Evolutionary conservation across 2,797 vertebrate species (phyloP).

Genomic region (Momotus momota): DNA sequence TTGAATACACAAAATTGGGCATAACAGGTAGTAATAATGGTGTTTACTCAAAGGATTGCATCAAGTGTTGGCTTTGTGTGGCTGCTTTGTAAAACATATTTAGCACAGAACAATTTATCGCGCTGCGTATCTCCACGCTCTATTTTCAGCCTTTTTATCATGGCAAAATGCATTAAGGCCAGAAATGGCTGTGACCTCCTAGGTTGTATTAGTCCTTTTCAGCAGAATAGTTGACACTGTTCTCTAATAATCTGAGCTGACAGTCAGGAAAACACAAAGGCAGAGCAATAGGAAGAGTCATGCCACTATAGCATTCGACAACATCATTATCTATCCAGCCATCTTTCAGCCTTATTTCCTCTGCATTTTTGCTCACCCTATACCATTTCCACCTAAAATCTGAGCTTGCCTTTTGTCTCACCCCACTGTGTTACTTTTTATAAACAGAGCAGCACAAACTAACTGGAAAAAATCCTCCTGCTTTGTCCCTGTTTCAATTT

Average conservation of each 20-base stretch:
- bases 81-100: background rate
- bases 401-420: background rate
- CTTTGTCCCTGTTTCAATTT: background rate
- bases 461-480: background rate
- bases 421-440: background rate
- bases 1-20: constrained; percentile 2
- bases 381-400: background rate
- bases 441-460: background rate
- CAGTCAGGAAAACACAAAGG: background rate
- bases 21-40: background rate
- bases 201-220: background rate
- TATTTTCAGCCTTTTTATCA: background rate
- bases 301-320: background rate
- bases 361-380: background rate
- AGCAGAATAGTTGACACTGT: background rate
- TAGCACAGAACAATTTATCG: background rate
- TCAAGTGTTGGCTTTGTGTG: background rate
- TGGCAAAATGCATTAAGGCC: background rate
- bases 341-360: background rate
- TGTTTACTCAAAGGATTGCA: background rate
- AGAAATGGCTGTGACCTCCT: background rate
- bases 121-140: background rate
- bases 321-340: background rate
- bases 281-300: background rate
- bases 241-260: background rate